These are phyloP conservation scores for Syritta pipiens DNA, from an alignment of 2,888 invertebrate genomes.

Conservation along the genomic window DNA sequence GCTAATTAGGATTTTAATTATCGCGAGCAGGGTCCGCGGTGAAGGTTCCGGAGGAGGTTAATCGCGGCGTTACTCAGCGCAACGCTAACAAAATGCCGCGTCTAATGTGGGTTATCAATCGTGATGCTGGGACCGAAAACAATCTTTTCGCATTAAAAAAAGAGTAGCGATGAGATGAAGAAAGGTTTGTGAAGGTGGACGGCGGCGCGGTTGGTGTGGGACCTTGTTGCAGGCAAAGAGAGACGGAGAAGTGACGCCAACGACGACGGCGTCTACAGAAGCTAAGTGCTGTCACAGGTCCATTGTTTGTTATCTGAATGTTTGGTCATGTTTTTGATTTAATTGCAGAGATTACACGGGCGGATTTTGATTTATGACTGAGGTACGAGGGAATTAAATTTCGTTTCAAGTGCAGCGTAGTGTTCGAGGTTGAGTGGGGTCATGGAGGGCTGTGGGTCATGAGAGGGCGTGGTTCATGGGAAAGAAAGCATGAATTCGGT, in stretches of 20 bases:
- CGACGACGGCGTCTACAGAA: conserved; percentile 38
- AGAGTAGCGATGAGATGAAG: neutral
- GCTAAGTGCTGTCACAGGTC: conserved; percentile 63
- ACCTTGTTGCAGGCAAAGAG: conserved; percentile 47
- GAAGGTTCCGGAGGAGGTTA: conserved; percentile 2
- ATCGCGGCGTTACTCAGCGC: neutral
- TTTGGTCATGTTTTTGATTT: conserved; percentile 60
- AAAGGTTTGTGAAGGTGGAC: neutral
- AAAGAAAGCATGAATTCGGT: too few relatives aligned
- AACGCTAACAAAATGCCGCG: neutral
- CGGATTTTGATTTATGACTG: conserved; percentile 34
- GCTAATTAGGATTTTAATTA: conserved; percentile 20
- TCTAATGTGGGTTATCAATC: conserved; percentile 7
- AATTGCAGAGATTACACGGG: conserved; percentile 36
- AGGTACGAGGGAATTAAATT: too few relatives aligned
- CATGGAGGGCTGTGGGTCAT: too few relatives aligned
- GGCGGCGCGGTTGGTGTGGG: conserved; percentile 16
- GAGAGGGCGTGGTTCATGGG: too few relatives aligned
- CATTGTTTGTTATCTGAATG: conserved; percentile 52
- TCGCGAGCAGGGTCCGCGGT: neutral
- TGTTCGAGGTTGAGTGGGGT: too few relatives aligned
- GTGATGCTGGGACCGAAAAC: neutral
- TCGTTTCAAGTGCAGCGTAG: too few relatives aligned
- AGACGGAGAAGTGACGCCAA: conserved; percentile 7
- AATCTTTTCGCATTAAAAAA: conserved; percentile 37